Conservation (phyloP, 2,888 invertebrate species). For the Metalampra italica region DNA sequence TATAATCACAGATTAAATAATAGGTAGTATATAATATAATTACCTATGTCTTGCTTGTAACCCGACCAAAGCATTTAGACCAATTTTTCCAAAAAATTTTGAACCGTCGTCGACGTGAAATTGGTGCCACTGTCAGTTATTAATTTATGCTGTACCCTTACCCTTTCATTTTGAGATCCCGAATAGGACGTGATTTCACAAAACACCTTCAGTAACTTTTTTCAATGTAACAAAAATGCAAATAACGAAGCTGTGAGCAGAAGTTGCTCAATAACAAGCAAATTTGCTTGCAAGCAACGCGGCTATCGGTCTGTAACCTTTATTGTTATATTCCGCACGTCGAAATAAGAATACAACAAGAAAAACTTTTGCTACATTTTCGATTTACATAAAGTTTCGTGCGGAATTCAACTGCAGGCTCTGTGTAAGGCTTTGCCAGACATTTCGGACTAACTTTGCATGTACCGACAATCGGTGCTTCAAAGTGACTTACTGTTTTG, state of each 20-base stretch:
- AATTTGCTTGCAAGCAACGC: slow-evolving; percentile 9
- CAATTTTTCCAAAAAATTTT: too few species aligned
- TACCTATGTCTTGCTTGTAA: too few species aligned
- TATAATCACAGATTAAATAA: too few species aligned
- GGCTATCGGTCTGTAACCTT: slow-evolving; percentile 3
- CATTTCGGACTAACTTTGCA: slow-evolving; percentile 8
- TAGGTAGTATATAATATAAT: too few species aligned
- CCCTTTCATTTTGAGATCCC: too few species aligned
- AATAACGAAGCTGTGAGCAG: not conserved
- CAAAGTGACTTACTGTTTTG: not conserved
- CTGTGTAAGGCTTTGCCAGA: slow-evolving; percentile 4
- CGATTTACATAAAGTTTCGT: slow-evolving; percentile 29
- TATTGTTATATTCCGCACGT: slow-evolving; percentile 2
- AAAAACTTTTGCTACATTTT: slow-evolving; percentile 23
- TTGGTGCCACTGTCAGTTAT: too few species aligned
- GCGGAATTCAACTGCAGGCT: slow-evolving; percentile 2
- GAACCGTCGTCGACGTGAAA: too few species aligned
- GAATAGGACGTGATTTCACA: not conserved
- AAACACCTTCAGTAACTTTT: not conserved
- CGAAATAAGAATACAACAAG: slow-evolving; percentile 14
- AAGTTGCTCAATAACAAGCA: slow-evolving; percentile 4
- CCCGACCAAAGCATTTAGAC: too few species aligned
- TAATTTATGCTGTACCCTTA: too few species aligned
- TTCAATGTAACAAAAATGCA: slow-evolving; percentile 5
- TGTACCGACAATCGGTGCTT: slow-evolving; percentile 8